These are phyloP conservation scores for Alligator mississippiensis DNA, from an alignment of 2,113 vertebrate genomes.

Conservation along the genomic window DNA sequence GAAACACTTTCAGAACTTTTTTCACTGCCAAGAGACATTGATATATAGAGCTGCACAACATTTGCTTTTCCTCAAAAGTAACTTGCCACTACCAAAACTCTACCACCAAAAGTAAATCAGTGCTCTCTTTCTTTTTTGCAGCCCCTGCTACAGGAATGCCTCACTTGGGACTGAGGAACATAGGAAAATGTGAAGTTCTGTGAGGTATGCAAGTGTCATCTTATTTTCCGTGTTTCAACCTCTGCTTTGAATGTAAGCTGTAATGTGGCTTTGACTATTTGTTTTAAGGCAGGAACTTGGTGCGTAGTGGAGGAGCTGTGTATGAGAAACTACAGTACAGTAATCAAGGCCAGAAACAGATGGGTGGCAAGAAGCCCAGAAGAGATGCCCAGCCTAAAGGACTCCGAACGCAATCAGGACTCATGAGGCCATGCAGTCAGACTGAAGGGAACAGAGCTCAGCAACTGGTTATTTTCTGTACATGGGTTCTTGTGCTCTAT, in stretches of 20 bases:
- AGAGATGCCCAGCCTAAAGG: neutral
- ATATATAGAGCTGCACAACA: no score
- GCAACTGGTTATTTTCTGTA: neutral
- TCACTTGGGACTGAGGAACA: no score
- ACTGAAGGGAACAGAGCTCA: neutral
- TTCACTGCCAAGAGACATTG: no score
- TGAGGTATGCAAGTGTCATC: no score
- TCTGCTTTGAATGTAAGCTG: neutral
- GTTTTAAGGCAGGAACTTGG: neutral
- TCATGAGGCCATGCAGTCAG: neutral
- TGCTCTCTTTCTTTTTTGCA: no score
- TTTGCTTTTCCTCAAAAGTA: no score
- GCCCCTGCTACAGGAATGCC: no score
- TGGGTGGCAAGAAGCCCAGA: neutral
- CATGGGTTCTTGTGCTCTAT: neutral
- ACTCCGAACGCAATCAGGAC: neutral
- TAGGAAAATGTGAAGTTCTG: no score
- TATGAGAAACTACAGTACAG: neutral
- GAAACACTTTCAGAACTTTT: no score
- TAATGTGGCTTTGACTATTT: neutral
- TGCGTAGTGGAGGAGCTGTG: neutral
- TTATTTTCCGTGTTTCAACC: neutral
- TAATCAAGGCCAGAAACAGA: neutral
- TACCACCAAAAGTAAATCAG: no score
- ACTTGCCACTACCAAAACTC: no score